These are phyloP conservation scores for Bombus superbus DNA, from an alignment of 1,140 invertebrate genomes.

Conservation along the genomic window DNA sequence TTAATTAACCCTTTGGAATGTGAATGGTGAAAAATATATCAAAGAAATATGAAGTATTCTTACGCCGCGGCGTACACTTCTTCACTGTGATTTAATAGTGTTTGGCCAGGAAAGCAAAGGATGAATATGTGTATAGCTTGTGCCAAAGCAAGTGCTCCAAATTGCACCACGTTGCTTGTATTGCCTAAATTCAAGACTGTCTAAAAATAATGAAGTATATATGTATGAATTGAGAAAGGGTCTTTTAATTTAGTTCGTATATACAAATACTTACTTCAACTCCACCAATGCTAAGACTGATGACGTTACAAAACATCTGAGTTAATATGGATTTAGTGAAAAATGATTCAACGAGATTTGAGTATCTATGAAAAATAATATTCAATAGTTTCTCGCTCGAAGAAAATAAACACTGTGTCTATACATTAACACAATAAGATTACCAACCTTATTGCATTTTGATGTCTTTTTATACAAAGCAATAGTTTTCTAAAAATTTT, in stretches of 20 bases:
- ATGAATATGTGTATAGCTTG: not conserved
- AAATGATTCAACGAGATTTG: conserved; percentile 11
- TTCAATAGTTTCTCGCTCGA: too few species aligned
- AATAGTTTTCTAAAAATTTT: not conserved
- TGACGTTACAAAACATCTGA: not conserved
- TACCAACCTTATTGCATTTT: conserved; percentile 13
- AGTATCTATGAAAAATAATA: not conserved
- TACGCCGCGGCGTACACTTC: not conserved
- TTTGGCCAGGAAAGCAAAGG: conserved; percentile 17
- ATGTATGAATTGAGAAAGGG: too few species aligned
- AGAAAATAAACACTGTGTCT: not conserved
- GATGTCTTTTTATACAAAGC: not conserved
- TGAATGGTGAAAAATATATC: not conserved
- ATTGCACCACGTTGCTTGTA: not conserved
- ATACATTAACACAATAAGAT: not conserved
- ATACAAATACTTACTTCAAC: not conserved
- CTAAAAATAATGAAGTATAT: not conserved
- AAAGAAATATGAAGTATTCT: not conserved
- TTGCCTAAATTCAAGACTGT: conserved; percentile 1
- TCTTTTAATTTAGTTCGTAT: too few species aligned
- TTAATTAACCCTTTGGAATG: not conserved
- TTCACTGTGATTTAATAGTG: conserved; percentile 4
- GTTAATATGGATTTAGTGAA: conserved; percentile 1
- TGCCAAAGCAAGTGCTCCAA: not conserved
- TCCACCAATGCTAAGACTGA: not conserved